A percentile compares a stretch with the other conserved stretches of the same genome.
These are phyloP conservation scores for Cyclophora albipunctata DNA, from an alignment of 2,888 invertebrate genomes.

Conservation along the genomic window DNA sequence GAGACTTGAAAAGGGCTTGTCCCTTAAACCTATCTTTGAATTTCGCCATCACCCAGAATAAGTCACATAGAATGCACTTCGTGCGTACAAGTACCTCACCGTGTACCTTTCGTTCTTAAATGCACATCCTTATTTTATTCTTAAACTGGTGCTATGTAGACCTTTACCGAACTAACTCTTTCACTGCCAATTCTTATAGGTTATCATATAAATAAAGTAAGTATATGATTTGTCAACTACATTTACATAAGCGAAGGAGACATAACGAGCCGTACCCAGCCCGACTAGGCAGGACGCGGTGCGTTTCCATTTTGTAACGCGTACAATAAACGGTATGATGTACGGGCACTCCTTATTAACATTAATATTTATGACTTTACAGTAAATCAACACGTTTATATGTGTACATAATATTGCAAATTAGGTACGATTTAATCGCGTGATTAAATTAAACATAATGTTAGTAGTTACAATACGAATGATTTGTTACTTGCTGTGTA, in stretches of 20 bases:
- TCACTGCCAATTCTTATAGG: too few species aligned
- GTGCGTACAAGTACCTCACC: too few species aligned
- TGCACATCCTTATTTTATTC: too few species aligned
- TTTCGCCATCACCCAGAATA: too few species aligned
- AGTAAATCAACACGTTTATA: slow-evolving; percentile 62
- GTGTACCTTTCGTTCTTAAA: too few species aligned
- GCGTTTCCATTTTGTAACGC: slow-evolving; percentile 60
- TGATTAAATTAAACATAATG: slow-evolving; percentile 30
- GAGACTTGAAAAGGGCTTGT: too few species aligned
- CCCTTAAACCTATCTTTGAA: too few species aligned
- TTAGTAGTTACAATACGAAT: slow-evolving; percentile 14
- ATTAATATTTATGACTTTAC: slow-evolving; percentile 57
- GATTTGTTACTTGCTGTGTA: slow-evolving; percentile 11
- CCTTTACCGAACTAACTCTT: too few species aligned
- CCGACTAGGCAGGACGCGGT: slow-evolving; percentile 14
- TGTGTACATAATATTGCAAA: slow-evolving; percentile 44
- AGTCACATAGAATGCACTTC: too few species aligned
- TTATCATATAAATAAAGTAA: slow-evolving; percentile 4
- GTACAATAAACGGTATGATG: slow-evolving; percentile 50
- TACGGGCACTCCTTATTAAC: slow-evolving; percentile 50
- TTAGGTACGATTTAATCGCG: slow-evolving; percentile 46
- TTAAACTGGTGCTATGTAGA: too few species aligned
- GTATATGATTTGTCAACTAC: slow-evolving; percentile 59
- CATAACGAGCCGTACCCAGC: slow-evolving; percentile 19
- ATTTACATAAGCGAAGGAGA: slow-evolving; percentile 65